These are phyloP conservation scores for Coelopa pilipes DNA, from an alignment of 2,888 invertebrate genomes.

Conservation along the genomic window DNA sequence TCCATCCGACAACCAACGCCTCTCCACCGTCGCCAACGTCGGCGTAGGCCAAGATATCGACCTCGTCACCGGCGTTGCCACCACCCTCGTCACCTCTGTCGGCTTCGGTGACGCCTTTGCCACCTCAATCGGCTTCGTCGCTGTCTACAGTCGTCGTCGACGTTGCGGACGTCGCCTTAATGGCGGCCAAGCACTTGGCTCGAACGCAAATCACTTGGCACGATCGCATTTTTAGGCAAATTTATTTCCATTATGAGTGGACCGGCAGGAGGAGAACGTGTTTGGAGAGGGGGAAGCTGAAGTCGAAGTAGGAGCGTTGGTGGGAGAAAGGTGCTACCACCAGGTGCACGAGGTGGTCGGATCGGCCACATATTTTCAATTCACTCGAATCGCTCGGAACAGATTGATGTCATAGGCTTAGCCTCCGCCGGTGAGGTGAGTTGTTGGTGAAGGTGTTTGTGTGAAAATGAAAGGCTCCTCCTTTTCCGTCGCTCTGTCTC, in stretches of 20 bases:
- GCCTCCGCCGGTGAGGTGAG: constrained; percentile 24
- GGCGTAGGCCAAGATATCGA: too few relatives aligned
- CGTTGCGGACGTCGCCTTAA: neutral
- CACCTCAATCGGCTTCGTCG: neutral
- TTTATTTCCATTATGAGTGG: neutral
- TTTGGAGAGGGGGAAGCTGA: too few relatives aligned
- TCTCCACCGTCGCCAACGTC: too few relatives aligned
- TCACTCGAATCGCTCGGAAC: neutral
- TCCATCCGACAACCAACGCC: too few relatives aligned
- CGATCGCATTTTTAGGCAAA: constrained; percentile 13
- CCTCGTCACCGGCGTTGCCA: too few relatives aligned
- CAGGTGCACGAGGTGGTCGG: neutral
- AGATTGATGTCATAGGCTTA: constrained; percentile 22
- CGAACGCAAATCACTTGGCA: constrained; percentile 11
- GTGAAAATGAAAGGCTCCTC: too few relatives aligned
- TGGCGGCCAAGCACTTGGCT: neutral
- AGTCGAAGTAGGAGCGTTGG: too few relatives aligned
- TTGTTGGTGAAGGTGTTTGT: neutral
- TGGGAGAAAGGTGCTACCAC: too few relatives aligned
- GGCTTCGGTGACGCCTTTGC: too few relatives aligned
- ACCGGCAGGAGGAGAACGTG: too few relatives aligned
- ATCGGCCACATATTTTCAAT: neutral
- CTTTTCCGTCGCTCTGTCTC: too few relatives aligned
- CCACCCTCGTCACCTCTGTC: too few relatives aligned
- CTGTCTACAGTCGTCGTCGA: neutral